Percentiles rank a stretch among this genome's conserved stretches.
Evolutionary conservation across 2,888 invertebrate species (phyloP).

Genomic region (Prenolepis imparis): DNA sequence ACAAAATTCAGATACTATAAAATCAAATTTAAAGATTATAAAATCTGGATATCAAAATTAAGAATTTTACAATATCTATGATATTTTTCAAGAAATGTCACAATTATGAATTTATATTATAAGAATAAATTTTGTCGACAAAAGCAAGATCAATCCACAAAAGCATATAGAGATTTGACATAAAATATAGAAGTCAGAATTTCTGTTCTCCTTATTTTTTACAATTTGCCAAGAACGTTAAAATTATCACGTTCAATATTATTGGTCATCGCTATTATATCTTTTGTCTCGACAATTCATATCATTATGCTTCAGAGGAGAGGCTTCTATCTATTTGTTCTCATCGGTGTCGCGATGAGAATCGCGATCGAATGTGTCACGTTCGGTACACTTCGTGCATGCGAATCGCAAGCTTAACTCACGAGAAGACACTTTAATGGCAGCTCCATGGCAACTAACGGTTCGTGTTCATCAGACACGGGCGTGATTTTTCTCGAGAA

Average conservation of each 20-base stretch:
- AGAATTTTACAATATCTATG: not conserved
- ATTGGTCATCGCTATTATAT: constrained; percentile 32
- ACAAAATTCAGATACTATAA: not conserved
- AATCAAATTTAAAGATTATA: too few species aligned
- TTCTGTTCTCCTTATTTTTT: not conserved
- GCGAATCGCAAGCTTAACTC: constrained; percentile 74
- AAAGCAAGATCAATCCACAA: not conserved
- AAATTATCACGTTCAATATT: not conserved
- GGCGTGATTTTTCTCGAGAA: constrained; percentile 32
- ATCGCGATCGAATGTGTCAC: constrained; percentile 57
- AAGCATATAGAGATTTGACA: not conserved
- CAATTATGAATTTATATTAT: too few species aligned
- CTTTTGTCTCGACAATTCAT: constrained; percentile 42
- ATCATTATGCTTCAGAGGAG: constrained; percentile 59
- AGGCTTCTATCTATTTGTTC: constrained; percentile 26
- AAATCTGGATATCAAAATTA: not conserved
- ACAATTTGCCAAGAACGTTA: not conserved
- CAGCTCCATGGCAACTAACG: constrained; percentile 67
- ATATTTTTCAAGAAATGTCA: too few species aligned
- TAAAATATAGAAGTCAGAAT: not conserved
- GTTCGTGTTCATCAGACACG: constrained; percentile 56
- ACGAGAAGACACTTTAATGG: constrained; percentile 74
- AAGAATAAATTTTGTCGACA: too few species aligned
- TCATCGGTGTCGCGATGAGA: constrained; percentile 8
- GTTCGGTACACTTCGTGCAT: constrained; percentile 63